These are phyloP conservation scores for Apis florea DNA, from an alignment of 1,140 invertebrate species.

Conservation along the genomic window DNA sequence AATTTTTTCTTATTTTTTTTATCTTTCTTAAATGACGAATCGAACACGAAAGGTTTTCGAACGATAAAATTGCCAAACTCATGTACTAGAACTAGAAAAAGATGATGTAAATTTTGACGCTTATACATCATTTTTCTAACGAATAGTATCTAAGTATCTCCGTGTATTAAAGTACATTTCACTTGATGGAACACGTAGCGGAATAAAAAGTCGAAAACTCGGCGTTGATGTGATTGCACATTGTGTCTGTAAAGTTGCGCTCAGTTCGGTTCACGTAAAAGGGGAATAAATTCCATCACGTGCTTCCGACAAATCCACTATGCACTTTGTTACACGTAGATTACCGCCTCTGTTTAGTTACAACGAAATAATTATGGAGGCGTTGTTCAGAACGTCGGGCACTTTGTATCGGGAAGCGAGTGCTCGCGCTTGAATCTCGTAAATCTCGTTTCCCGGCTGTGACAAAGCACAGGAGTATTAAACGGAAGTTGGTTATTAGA, in stretches of 20 bases:
- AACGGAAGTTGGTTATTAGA: conserved; percentile 28
- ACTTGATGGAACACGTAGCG: neutral
- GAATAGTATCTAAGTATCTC: too few relatives aligned
- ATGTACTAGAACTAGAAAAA: too few relatives aligned
- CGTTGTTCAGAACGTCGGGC: neutral
- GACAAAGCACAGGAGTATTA: conserved; percentile 12
- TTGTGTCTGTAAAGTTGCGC: too few relatives aligned
- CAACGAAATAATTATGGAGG: conserved; percentile 24
- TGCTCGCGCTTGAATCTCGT: neutral
- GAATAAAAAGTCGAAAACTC: neutral
- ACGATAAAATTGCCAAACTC: too few relatives aligned
- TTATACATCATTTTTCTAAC: too few relatives aligned
- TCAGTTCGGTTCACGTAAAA: neutral
- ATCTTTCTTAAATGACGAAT: too few relatives aligned
- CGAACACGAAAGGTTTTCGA: too few relatives aligned
- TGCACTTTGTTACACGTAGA: neutral
- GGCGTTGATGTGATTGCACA: neutral
- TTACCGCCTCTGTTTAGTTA: neutral
- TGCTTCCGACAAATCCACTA: neutral
- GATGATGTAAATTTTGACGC: too few relatives aligned
- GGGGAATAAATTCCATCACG: neutral
- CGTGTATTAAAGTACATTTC: too few relatives aligned
- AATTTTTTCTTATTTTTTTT: too few relatives aligned
- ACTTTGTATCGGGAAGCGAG: neutral
- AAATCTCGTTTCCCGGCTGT: neutral